Base-by-base conservation (phyloP, 2,113 vertebrate genomes). In the Elanus axillaris region DNA sequence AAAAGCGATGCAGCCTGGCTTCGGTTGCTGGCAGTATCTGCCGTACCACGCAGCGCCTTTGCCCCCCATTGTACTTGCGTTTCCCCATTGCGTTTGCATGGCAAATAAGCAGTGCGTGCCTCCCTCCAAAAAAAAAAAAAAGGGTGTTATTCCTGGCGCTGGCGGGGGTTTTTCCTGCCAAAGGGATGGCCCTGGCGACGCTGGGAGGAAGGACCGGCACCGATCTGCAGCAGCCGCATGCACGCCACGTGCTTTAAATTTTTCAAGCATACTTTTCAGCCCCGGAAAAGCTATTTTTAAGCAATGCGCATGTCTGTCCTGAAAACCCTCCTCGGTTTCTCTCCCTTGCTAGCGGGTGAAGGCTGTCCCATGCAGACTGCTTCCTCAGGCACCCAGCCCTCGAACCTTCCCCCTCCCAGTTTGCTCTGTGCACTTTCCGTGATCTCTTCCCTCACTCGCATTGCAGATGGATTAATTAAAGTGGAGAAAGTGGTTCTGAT, bases 11-110 rank as follows among this genome's bases (percentile, higher is more conserved):
- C 38, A 17, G 47, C 3, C 2, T 34, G 56, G 40, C 38, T 50
- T 26, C 38, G 23, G 13, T 29, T 50, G 36, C 52, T 8, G 5
- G 22, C 38, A 9, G 40, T 21, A 13, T 21, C 34, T 18, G 17
- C 17, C 11, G 1, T 17, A 27, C 14, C 5, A 0, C 7, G 69
- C 21, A 14, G 59, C 0, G 0, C 17, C 48, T 13, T 55, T 55
- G 47, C 31, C 25, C 50, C 50, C 34, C 27, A 1, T 55, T 12
- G 32, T 20, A 1, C 18, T 32, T 34, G 48, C 14, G 7, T 47
- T 63, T 31, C 29, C n/a, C 32, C 27, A 2, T 9, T 5, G 9
- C 5, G 8, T n/a, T 74, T 22, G 19, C 40, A 9, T 10, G 52
- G 25, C 32, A 73, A 64, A 58, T 42, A 8, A 43, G 20, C 3